phyloP scores from a whole-genome alignment of 2,888 invertebrate genomes.

The Latrodectus hesperus region DNA sequence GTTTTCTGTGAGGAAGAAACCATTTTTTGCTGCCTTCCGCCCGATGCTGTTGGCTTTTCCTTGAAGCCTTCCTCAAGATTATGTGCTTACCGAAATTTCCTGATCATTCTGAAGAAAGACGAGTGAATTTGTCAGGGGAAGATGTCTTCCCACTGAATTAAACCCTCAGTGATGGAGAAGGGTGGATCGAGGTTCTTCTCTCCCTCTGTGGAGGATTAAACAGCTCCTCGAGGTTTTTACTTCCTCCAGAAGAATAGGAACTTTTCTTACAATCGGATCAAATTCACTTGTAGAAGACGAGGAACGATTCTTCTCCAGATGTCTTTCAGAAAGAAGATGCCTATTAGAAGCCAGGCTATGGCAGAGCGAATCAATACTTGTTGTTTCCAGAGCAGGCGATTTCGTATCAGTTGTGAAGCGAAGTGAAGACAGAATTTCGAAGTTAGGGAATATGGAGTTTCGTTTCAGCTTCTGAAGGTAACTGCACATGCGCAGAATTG shows the following conservation, averaged over 20 bases:
- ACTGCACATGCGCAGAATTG: neutral
- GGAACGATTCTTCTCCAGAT: neutral
- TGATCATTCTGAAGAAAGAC: constrained; percentile 11
- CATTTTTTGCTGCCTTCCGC: constrained; percentile 11
- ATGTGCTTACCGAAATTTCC: constrained; percentile 58
- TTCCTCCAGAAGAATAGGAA: neutral
- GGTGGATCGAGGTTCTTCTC: neutral
- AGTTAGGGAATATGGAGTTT: constrained; percentile 5
- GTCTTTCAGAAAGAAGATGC: neutral
- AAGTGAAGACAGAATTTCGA: neutral
- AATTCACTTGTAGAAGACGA: constrained; percentile 5
- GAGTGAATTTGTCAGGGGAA: constrained; percentile 29
- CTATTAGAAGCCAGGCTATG: neutral
- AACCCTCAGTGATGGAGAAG: constrained; percentile 10
- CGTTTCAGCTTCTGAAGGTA: neutral
- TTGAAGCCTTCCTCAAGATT: constrained; percentile 40
- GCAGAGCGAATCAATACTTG: neutral
- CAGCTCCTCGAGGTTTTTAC: neutral
- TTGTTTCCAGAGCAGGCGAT: neutral
- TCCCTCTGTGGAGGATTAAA: constrained; percentile 39
- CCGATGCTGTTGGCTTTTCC: constrained; percentile 14
- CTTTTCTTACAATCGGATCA: neutral
- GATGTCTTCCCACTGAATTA: constrained; percentile 29
- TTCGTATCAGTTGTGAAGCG: neutral
- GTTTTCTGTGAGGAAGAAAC: neutral